Conservation (phyloP, 2,888 invertebrate genomes). For the Exephanes ischioxanthus region DNA sequence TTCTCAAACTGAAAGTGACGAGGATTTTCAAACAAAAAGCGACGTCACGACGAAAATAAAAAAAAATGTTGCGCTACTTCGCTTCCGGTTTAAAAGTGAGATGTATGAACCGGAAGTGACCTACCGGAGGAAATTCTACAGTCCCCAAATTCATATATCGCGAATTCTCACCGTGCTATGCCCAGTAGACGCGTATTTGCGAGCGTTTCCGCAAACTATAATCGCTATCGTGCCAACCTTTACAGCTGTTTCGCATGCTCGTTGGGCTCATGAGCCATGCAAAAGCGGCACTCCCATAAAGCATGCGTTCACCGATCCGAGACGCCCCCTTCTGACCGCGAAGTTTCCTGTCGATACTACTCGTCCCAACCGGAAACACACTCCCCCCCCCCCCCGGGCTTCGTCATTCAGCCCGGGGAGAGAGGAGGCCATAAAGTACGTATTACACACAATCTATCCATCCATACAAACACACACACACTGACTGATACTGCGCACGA, state of each 20-base stretch:
- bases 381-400: constrained; percentile 32
- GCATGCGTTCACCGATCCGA: constrained; percentile 73
- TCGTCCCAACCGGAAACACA: constrained; percentile 46
- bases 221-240: constrained; percentile 15
- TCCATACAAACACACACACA: neutral
- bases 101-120: too few relatives aligned
- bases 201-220: constrained; percentile 4
- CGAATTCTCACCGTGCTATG: too few relatives aligned
- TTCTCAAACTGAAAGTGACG: too few relatives aligned
- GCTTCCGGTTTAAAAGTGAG: too few relatives aligned
- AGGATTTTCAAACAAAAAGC: too few relatives aligned
- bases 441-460: constrained; percentile 21
- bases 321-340: constrained; percentile 73
- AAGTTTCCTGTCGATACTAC: constrained; percentile 74
- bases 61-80: too few relatives aligned
- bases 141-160: too few relatives aligned
- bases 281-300: constrained; percentile 56
- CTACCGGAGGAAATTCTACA: too few relatives aligned
- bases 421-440: constrained; percentile 45
- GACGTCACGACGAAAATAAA: too few relatives aligned
- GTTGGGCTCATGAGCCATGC: constrained; percentile 71
- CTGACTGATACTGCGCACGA: neutral
- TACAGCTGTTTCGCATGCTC: constrained; percentile 30
- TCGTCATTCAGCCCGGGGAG: constrained; percentile 34
- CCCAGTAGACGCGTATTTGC: too few relatives aligned